Evolutionary conservation across 2,113 vertebrate genomes (phyloP).

Genomic region (Morone saxatilis): DNA sequence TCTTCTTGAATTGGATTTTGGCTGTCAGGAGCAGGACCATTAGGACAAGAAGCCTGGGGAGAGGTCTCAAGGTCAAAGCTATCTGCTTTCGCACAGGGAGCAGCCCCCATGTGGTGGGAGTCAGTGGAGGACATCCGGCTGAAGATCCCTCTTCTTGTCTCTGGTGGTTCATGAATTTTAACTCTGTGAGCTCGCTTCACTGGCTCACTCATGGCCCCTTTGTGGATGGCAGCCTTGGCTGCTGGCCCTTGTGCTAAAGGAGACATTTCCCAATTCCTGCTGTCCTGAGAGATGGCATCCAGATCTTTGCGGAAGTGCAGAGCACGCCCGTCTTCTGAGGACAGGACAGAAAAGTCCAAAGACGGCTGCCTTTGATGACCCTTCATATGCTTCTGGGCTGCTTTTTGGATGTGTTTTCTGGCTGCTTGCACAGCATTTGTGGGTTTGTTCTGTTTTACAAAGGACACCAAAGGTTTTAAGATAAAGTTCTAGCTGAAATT

Average conservation of each 20-base stretch:
- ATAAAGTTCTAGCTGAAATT: background rate
- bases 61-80: conserved; percentile 70
- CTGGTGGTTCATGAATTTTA: conserved; percentile 83
- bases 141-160: conserved; percentile 80
- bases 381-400: conserved; percentile 83
- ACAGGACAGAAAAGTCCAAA: conserved; percentile 89
- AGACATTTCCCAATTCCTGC: conserved; percentile 73
- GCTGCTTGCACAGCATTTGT: conserved; percentile 81
- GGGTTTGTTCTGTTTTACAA: conserved; percentile 76
- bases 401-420: conserved; percentile 81
- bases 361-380: conserved; percentile 91
- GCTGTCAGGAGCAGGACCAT: conserved; percentile 82
- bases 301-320: conserved; percentile 87
- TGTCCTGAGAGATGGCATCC: conserved; percentile 79
- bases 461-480: conserved; percentile 18
- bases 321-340: conserved; percentile 84
- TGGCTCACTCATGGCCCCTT: conserved; percentile 89
- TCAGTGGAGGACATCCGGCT: conserved; percentile 87
- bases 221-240: conserved; percentile 73
- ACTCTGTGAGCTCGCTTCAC: conserved; percentile 85
- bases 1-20: conserved; percentile 54
- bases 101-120: conserved; percentile 51
- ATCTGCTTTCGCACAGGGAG: conserved; percentile 49
- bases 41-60: conserved; percentile 45
- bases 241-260: conserved; percentile 62